phyloP scores from a whole-genome alignment of 1,140 invertebrate species.

The Lepidurus couesii region DNA sequence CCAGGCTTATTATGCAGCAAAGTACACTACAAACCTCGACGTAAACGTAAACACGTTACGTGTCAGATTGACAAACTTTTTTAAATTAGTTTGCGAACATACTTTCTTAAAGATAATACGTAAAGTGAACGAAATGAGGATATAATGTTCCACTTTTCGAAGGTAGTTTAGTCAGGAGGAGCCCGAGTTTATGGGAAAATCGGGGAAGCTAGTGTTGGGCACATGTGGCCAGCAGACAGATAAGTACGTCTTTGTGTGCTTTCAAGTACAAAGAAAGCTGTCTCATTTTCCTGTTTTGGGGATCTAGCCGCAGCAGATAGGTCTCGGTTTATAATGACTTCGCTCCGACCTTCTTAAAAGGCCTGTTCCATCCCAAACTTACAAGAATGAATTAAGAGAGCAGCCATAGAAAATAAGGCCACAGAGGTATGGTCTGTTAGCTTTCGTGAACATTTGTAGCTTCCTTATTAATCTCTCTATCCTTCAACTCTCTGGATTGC shows the following conservation, averaged over 20 bases:
- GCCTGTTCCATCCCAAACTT: background rate
- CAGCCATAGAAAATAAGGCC: too few species aligned
- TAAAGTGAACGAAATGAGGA: background rate
- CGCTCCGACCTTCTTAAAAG: constrained; percentile 1
- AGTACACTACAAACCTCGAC: background rate
- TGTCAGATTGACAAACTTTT: constrained; percentile 3
- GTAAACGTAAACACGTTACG: background rate
- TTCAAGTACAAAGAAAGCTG: constrained; percentile 18
- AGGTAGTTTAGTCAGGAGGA: constrained; percentile 5
- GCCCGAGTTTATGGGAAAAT: constrained; percentile 12
- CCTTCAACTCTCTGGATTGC: too few species aligned
- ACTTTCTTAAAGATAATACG: background rate
- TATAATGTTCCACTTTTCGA: background rate
- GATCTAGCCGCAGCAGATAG: constrained; percentile 7
- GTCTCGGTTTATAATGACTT: background rate
- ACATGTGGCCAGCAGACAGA: constrained; percentile 20
- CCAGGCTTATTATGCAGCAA: constrained; percentile 1
- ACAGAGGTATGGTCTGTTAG: too few species aligned
- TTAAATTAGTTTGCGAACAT: background rate
- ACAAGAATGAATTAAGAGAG: constrained; percentile 2
- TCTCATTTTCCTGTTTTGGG: background rate
- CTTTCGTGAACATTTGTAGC: too few species aligned
- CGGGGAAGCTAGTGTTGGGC: background rate
- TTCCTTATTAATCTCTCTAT: too few species aligned
- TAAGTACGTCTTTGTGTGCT: constrained; percentile 1